Conservation (phyloP, 2,797 vertebrate genomes). For the Ispidina picta region DNA sequence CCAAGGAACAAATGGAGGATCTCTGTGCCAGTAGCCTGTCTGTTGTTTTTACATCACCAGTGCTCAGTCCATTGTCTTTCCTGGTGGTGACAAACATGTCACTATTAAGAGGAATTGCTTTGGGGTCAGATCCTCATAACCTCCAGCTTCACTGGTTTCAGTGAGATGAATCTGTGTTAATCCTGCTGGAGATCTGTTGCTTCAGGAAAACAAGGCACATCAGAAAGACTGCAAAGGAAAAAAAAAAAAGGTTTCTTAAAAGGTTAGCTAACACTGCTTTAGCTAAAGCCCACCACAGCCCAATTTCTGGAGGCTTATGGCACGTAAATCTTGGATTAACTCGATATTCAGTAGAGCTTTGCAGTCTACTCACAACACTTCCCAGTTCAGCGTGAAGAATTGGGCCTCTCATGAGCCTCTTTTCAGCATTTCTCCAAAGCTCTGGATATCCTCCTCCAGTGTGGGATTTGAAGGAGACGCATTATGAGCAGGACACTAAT, state of each 20-base stretch:
- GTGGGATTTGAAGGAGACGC: constrained; percentile 25
- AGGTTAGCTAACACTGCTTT: constrained; percentile 50
- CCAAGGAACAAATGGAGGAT: not conserved
- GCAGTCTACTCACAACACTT: constrained; percentile 68
- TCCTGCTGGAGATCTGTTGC: not conserved
- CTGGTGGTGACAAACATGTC: constrained; percentile 10
- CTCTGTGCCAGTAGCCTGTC: not conserved
- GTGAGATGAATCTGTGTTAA: not conserved
- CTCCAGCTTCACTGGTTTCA: not conserved
- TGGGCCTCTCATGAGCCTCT: constrained; percentile 54
- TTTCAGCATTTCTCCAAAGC: constrained; percentile 52
- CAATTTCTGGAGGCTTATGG: constrained; percentile 44
- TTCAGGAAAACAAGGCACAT: constrained; percentile 13
- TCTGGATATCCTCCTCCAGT: constrained; percentile 50
- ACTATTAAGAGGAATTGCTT: not conserved
- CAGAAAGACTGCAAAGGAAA: not conserved
- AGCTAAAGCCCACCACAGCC: constrained; percentile 26
- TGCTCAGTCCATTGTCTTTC: not conserved
- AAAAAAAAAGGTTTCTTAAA: constrained; percentile 27
- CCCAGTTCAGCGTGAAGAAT: constrained; percentile 35
- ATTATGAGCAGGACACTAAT: constrained; percentile 49
- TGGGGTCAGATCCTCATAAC: constrained; percentile 2
- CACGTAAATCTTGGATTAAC: constrained; percentile 77
- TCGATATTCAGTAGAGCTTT: constrained; percentile 68
- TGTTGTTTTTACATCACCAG: not conserved